Evolutionary conservation across 2,888 invertebrate species (phyloP), one percentile per base, ranked within the genome.

Genomic region (Villa cingulata): DNA sequence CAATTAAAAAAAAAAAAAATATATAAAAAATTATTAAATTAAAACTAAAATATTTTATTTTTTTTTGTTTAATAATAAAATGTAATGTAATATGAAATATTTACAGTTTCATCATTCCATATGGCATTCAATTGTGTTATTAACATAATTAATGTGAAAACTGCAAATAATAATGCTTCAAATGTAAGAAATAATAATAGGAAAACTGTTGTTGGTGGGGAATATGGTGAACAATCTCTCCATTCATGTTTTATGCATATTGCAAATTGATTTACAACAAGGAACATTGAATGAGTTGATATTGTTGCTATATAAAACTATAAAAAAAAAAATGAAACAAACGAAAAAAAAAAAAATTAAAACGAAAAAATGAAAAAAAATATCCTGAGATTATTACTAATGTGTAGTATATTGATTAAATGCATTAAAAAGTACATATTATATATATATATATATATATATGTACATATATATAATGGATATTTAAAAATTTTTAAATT

Each of bases 241-340:
- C 95, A 97, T 65, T 96, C 95, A 61, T 84, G 84, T 52, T 84
- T 77, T 43, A 97, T 84, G 64, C 98, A 98, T 56, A 83, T 83
- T 50, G 94, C 80, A 65, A 98, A 95, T 70, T 97, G 95, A 67
- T 89, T 86, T 54, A 95, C 77, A 3, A 92, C 83, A 65, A 98
- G 74, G 60, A 90, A 83, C 57, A 98, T 76, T 15, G 96, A 86
- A 73, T 98, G 96, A 55, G 89, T 72, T 41, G 96, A 97, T 70
- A 97, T 86, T 46, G 86, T 77, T n/a, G 96, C 97, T 60, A 98
- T 96, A 71, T 98, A 98, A 68, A 98, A 84, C 95, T 96, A 75
- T 44, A 76, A 57, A 6, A 23, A 23, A 23, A 4, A 23, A 6
- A 23, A 23, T 23, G 23, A 6, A 6, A n/a, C n/a, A n/a, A n/a